Percentiles rank a stretch among this genome's conserved stretches.
phyloP scores from a whole-genome alignment of 2,888 invertebrate species.

The Aphrophora alni region DNA sequence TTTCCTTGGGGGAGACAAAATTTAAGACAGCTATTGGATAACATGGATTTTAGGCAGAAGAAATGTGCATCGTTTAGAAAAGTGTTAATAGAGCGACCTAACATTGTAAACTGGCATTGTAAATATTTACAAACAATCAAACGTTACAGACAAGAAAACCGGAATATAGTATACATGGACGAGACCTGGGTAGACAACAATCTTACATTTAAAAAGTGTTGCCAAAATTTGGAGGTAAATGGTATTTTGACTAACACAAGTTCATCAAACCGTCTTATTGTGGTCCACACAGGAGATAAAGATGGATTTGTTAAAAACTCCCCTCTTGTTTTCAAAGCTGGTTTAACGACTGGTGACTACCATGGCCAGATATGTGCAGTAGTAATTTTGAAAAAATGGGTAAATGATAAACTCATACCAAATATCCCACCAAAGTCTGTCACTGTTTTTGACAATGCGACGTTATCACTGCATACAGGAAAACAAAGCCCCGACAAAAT shows the following conservation, averaged over 20 bases:
- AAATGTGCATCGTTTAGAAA: not conserved
- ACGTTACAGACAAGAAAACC: not conserved
- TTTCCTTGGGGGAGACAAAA: not conserved
- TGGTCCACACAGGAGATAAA: not conserved
- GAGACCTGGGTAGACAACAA: constrained; percentile 12
- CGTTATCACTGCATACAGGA: too few relatives aligned
- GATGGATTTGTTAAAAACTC: constrained; percentile 7
- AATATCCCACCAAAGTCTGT: too few relatives aligned
- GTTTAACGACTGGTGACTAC: not conserved
- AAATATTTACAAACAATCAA: not conserved
- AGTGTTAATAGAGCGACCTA: not conserved
- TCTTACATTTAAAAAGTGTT: constrained; percentile 2
- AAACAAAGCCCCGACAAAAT: too few relatives aligned
- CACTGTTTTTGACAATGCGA: too few relatives aligned
- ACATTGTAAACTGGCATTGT: constrained; percentile 8
- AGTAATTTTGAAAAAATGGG: too few relatives aligned
- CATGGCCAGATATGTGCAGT: too few relatives aligned
- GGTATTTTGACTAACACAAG: constrained; percentile 7
- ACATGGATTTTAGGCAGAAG: not conserved
- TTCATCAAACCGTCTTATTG: not conserved
- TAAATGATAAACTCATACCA: too few relatives aligned
- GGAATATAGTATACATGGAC: not conserved
- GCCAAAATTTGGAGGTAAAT: not conserved
- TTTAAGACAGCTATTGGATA: not conserved
- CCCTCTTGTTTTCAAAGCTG: not conserved